phyloP scores from a whole-genome alignment of 2,113 vertebrate genomes.

The Urocolius indicus region DNA sequence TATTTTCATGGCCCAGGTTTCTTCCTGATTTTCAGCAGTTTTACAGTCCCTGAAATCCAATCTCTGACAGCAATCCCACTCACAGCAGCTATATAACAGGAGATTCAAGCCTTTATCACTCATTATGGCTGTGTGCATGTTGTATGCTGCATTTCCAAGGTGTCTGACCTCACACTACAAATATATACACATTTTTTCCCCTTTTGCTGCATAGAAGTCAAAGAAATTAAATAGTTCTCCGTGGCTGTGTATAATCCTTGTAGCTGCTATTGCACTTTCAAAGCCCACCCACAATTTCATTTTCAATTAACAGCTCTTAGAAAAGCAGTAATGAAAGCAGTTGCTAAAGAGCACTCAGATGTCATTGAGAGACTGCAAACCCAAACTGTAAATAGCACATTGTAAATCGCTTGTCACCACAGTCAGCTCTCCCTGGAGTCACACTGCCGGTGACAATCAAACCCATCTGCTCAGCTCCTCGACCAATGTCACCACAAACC shows the following conservation, averaged over 20 bases:
- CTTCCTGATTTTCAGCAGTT: not conserved
- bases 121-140: not conserved
- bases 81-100: not conserved
- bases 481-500: not conserved
- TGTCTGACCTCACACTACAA: not conserved
- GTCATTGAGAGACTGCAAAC: conserved; percentile 79
- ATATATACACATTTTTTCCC: accelerated
- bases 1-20: not conserved
- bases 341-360: conserved; percentile 83
- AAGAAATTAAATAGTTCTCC: not conserved
- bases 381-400: conserved; percentile 84
- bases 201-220: not conserved
- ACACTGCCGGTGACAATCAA: conserved; percentile 65
- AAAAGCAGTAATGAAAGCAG: conserved; percentile 80
- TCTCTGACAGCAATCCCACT: not conserved
- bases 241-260: not conserved
- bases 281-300: conserved; percentile 80
- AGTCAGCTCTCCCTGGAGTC: conserved; percentile 71
- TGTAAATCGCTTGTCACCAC: conserved; percentile 81
- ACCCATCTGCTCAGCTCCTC: conserved; percentile 76
- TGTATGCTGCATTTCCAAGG: not conserved
- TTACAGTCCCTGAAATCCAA: not conserved
- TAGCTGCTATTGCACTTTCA: conserved; percentile 39
- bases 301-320: conserved; percentile 83
- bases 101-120: not conserved